Evolutionary conservation across 1,140 invertebrate species (phyloP).

Genomic region (Bombus difficillimus): DNA sequence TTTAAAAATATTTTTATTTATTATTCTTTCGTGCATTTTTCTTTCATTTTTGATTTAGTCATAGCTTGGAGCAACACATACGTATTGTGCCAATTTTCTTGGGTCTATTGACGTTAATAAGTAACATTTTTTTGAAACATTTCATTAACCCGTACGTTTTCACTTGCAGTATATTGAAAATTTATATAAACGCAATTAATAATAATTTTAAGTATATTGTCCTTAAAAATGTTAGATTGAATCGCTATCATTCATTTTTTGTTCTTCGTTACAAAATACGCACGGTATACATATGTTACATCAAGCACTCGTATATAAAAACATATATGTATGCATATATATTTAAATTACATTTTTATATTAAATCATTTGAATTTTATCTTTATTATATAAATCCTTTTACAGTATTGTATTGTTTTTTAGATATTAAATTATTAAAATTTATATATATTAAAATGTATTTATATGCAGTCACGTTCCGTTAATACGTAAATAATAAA

Average conservation of each 20-base stretch:
- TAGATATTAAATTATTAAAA: neutral
- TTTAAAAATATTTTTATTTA: neutral
- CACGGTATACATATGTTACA: neutral
- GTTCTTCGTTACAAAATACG: neutral
- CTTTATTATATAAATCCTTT: neutral
- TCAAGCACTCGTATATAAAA: neutral
- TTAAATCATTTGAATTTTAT: neutral
- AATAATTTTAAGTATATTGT: neutral
- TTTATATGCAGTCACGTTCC: neutral
- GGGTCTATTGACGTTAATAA: too few species aligned
- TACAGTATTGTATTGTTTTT: neutral
- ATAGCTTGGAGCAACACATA: neutral
- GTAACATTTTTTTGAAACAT: neutral
- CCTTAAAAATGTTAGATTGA: neutral
- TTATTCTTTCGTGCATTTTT: too few species aligned
- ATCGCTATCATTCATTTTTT: neutral
- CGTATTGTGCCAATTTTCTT: neutral
- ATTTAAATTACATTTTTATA: neutral
- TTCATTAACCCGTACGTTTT: neutral
- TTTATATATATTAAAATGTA: neutral
- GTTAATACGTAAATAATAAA: neutral
- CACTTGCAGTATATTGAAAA: neutral
- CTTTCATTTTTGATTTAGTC: neutral
- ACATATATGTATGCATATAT: neutral
- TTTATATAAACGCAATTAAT: neutral